phyloP scores from a whole-genome alignment of 2,113 vertebrate genomes.

The Zapus hudsonius region DNA sequence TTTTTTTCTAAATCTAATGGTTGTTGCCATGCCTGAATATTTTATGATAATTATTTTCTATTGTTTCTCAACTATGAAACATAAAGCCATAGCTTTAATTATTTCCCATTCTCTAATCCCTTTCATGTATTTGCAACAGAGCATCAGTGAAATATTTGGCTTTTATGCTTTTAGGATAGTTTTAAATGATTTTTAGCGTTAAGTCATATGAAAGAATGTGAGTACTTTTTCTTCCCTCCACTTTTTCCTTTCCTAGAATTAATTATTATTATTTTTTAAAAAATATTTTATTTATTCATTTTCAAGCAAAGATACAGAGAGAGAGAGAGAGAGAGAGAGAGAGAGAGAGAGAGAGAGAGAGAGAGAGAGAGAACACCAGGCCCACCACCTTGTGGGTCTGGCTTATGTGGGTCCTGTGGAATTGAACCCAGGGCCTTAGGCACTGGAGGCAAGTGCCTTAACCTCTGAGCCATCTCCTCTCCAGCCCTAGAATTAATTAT shows the following conservation, averaged over 20 bases:
- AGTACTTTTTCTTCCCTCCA: not conserved
- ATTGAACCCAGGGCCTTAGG: too few species aligned
- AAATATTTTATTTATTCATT: too few species aligned
- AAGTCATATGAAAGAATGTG: not conserved
- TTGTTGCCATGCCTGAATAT: not conserved
- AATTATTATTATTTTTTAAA: too few species aligned
- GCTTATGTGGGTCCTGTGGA: too few species aligned
- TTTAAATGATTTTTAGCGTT: not conserved
- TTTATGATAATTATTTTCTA: not conserved
- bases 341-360: too few species aligned
- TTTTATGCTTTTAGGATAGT: not conserved
- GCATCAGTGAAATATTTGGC: not conserved
- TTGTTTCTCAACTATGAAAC: not conserved
- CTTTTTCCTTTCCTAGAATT: not conserved
- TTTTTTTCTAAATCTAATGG: not conserved
- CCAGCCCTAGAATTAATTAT: not conserved
- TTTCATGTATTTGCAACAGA: not conserved
- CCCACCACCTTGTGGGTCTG: too few species aligned
- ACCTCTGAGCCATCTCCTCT: too few species aligned
- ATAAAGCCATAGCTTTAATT: not conserved
- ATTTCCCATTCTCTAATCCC: not conserved
- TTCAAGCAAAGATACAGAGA: too few species aligned
- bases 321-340: too few species aligned
- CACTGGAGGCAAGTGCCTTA: too few species aligned
- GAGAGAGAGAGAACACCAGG: too few species aligned